Evolutionary conservation across 2,888 invertebrate species (phyloP).

Genomic region (Yponomeuta cagnagella): DNA sequence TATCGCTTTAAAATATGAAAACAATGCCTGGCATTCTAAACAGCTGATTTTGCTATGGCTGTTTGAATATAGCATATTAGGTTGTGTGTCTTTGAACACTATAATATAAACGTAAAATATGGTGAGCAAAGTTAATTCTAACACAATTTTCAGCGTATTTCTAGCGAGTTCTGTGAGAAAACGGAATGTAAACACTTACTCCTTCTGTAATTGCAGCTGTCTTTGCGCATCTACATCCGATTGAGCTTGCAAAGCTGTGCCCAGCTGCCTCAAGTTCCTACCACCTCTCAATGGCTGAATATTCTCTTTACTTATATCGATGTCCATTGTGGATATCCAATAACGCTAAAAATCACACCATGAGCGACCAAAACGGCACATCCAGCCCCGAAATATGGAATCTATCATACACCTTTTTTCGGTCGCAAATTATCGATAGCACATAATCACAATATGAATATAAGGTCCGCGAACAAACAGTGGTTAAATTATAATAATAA

Average conservation of each 20-base stretch:
- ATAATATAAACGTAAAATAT: no score
- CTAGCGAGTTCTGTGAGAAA: background rate
- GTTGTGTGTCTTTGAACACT: no score
- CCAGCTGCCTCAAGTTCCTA: constrained; percentile 85
- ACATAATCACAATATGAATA: constrained; percentile 19
- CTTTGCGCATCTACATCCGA: constrained; percentile 81
- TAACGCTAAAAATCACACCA: constrained; percentile 55
- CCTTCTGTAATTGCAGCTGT: constrained; percentile 80
- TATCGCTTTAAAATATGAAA: background rate
- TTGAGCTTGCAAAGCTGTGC: constrained; percentile 86
- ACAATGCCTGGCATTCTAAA: background rate
- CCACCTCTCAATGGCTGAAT: constrained; percentile 95
- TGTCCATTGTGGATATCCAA: constrained; percentile 78
- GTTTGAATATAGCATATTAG: background rate
- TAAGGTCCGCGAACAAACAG: constrained; percentile 20
- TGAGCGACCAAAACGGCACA: constrained; percentile 61
- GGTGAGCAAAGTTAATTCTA: background rate
- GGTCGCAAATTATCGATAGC: constrained; percentile 17
- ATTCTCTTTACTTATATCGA: constrained; percentile 92
- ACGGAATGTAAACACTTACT: constrained; percentile 62
- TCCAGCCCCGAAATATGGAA: constrained; percentile 51
- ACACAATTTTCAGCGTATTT: background rate
- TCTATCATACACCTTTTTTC: constrained; percentile 36
- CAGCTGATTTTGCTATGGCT: background rate
- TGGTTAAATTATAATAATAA: constrained; percentile 19